Evolutionary conservation across 2,797 vertebrate species (phyloP), one percentile per base, ranked within the genome.

Genomic region (Manis crassicaudata): DNA sequence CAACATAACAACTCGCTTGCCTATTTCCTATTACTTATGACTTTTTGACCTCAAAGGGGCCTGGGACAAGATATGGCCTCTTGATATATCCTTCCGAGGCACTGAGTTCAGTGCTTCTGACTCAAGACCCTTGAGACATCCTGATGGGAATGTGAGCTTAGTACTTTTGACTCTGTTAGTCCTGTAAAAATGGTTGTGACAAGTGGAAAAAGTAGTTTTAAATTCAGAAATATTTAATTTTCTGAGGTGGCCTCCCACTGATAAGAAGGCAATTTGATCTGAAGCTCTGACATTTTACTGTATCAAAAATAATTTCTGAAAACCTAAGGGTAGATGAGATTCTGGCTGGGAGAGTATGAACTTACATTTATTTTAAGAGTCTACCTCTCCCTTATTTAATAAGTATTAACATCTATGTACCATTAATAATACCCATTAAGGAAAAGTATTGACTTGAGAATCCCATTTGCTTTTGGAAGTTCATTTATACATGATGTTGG

Each of bases 1-100:
- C 88, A 88, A 17, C 11, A 2, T 37, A 94, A 73, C 20, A 65
- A 35, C 21, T 92, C 43, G 14, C 62, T 84, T 84, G 29, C 32
- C 20, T 82, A 52, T 63, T 96, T 94, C 87, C 29, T 95, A 54
- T 88, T 90, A 56, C 25, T 70, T 29, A 40, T 10, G 46, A 90
- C 67, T 72, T 85, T 92, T 67, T 85, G 88, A 94, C 58, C 70
- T 56, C 7, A 8, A 76, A 88, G n/a, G 25, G 25, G 8, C 37
- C 32, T 27, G 27, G 43, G 62, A 56, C 52, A 90, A 88, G 70
- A 81, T 25, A 52, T 0, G 37, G 60, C 12, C 32, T 72, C 63
- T 52, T 81, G 72, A 86, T 65, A 25, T 1, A 23, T 23, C 63
- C 58, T 82, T 46, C 58, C 52, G 10, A 77, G 58, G 68, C 86